A percentile compares a stretch with the other conserved stretches of the same genome.
These are phyloP conservation scores for Tangara arthus DNA, from an alignment of 2,797 vertebrate genomes.

Conservation along the genomic window DNA sequence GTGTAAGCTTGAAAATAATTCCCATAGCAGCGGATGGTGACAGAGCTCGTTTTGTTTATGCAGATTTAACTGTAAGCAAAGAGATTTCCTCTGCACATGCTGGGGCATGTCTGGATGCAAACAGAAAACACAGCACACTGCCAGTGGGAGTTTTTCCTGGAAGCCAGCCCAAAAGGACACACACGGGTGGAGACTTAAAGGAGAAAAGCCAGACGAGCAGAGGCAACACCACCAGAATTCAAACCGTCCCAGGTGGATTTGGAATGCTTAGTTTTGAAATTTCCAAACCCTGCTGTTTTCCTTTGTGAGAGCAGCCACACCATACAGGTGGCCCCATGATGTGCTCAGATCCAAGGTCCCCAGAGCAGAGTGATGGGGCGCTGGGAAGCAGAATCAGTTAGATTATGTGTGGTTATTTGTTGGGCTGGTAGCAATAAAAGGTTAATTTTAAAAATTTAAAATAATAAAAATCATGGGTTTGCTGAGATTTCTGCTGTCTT, in stretches of 20 bases:
- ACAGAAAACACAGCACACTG: neutral
- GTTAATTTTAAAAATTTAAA: neutral
- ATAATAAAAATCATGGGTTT: fast-evolving
- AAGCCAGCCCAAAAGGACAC: neutral
- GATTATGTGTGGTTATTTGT: neutral
- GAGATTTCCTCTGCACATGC: neutral
- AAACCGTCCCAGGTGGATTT: fast-evolving
- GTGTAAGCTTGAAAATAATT: neutral
- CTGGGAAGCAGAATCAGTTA: neutral
- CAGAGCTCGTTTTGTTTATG: neutral
- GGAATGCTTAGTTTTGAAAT: neutral
- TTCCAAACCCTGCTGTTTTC: neutral
- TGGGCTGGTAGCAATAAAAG: neutral
- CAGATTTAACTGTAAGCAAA: neutral
- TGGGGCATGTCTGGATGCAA: neutral
- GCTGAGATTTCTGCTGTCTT: neutral
- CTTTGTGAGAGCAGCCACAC: neutral
- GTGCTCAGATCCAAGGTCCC: neutral
- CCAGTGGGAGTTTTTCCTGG: neutral
- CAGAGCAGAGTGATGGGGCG: fast-evolving
- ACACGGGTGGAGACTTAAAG: neutral
- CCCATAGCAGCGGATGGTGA: neutral
- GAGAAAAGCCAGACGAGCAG: neutral
- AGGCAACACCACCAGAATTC: neutral
- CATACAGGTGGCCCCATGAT: fast-evolving